Percentiles rank a stretch among this genome's conserved stretches.
Conservation (phyloP, 2,797 vertebrate genomes). For the Rhinatrema bivittatum region DNA sequence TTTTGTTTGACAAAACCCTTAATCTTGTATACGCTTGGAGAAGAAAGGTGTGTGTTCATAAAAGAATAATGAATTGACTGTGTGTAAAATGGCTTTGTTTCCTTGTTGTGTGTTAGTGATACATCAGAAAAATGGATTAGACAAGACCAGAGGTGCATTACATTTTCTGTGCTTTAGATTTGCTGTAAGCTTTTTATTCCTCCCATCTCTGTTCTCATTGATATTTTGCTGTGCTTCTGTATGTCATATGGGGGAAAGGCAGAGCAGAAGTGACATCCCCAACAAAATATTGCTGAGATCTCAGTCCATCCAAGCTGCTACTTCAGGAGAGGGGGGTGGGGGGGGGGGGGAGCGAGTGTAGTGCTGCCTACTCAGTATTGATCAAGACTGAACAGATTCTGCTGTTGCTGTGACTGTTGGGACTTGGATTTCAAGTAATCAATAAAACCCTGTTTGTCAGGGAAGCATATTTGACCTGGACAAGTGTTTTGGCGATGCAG, state of each 20-base stretch:
- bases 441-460: slow-evolving; percentile 38
- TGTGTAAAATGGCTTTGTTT: no score
- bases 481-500: slow-evolving; percentile 21
- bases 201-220: no score
- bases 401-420: slow-evolving; percentile 8
- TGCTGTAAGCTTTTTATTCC: no score
- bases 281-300: no score
- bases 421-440: slow-evolving; percentile 30
- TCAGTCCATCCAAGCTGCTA: background rate
- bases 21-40: no score
- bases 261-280: no score
- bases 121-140: background rate
- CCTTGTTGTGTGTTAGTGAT: background rate
- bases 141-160: background rate
- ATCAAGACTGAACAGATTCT: slow-evolving; percentile 17
- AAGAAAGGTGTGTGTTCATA: no score
- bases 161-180: no score
- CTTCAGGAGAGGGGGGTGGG: background rate
- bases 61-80: no score
- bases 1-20: no score
- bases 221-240: no score
- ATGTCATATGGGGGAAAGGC: no score
- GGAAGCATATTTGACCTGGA: slow-evolving; percentile 8
- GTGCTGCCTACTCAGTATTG: background rate
- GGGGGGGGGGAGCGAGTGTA: background rate